Base-by-base conservation (phyloP, 2,113 vertebrate species). In the Pao palembangensis region DNA sequence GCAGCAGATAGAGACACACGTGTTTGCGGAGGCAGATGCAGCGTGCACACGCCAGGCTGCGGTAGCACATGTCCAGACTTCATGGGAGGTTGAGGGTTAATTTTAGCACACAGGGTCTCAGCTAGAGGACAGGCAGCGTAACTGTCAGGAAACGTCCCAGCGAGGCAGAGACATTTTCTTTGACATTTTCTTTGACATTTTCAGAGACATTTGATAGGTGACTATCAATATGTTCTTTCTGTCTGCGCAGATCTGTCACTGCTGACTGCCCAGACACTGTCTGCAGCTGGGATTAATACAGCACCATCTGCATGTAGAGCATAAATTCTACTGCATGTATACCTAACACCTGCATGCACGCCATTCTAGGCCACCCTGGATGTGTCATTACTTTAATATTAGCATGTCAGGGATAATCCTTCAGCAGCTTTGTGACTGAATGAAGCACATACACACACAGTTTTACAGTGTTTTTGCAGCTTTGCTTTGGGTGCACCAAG, bases 11-110 rank as follows among this genome's bases (percentile, higher is more conserved):
- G 58, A 71, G 49, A 58, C 48, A 49, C 52, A 51, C 55, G 68
- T 68, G 71, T 81, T 72, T 51, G 74, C 65, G 64, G 59, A 69
- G 51, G 48, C 43, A 5, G 43, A 44, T 14, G 43, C 13, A 44
- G 13, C 43, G 12, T 17, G 16, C 10, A 44, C 34, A 38, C 8
- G 34, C 67, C 81, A 75, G 72, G 76, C 80, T 85, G 73, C 64
- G 76, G 59, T 79, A 80, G 85, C 79, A 87, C 88, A 88, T 67
- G 67, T 65, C 47, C 71, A 69, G 82, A 81, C 34, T 11, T 38
- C 34, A 38, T 12, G 10, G 34, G 34, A 12, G 34, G 34, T 8
- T 1, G 10, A 38, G 34, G 34, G 34, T 10, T 38, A 38, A 11
- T 8, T 38, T 38, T 38, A 38, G 34, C 34, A 38, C 34, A 38